Percentiles rank a stretch among this genome's conserved stretches.
These are phyloP conservation scores for Drosophila ironensis DNA, from an alignment of 1,140 invertebrate genomes.

Conservation along the genomic window DNA sequence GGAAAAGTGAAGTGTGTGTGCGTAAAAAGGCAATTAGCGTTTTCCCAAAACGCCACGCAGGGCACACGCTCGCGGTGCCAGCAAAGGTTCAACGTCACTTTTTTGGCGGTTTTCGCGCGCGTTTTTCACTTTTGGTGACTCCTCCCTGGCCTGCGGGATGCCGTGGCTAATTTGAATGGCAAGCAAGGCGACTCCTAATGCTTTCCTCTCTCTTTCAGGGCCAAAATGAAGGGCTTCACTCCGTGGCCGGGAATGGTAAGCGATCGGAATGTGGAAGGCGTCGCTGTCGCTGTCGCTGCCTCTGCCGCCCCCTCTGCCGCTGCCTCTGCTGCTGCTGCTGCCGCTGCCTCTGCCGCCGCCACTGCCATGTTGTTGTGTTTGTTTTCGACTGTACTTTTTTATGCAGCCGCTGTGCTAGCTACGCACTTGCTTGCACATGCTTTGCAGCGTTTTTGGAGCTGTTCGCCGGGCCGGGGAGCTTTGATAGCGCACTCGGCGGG, in stretches of 20 bases:
- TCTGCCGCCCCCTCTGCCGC: slow-evolving; percentile 33
- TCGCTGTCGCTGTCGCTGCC: slow-evolving; percentile 23
- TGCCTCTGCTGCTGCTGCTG: slow-evolving; percentile 14
- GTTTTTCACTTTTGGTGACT: slow-evolving; percentile 38
- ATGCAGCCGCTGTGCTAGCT: slow-evolving; percentile 54
- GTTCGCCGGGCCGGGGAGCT: slow-evolving; percentile 13
- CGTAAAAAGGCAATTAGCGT: slow-evolving; percentile 36
- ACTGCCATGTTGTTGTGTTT: slow-evolving; percentile 56
- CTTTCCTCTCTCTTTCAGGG: slow-evolving; percentile 87
- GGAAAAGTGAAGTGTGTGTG: slow-evolving; percentile 40
- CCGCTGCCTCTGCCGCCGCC: slow-evolving; percentile 14
- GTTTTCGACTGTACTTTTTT: slow-evolving; percentile 78
- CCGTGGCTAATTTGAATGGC: too few species aligned
- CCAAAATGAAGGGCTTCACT: slow-evolving; percentile 97
- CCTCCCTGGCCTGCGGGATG: too few species aligned
- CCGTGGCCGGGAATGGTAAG: slow-evolving; percentile 96
- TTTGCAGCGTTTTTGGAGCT: slow-evolving; percentile 23
- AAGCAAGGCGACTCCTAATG: slow-evolving; percentile 8
- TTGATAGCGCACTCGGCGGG: not conserved
- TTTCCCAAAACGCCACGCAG: slow-evolving; percentile 12
- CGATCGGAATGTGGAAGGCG: slow-evolving; percentile 68
- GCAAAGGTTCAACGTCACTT: slow-evolving; percentile 44
- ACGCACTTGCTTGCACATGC: slow-evolving; percentile 68
- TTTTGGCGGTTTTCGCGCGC: slow-evolving; percentile 79
- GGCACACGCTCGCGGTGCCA: slow-evolving; percentile 11